Base-by-base conservation (phyloP, 2,888 invertebrate genomes). In the Koerneria pararmatus region DNA sequence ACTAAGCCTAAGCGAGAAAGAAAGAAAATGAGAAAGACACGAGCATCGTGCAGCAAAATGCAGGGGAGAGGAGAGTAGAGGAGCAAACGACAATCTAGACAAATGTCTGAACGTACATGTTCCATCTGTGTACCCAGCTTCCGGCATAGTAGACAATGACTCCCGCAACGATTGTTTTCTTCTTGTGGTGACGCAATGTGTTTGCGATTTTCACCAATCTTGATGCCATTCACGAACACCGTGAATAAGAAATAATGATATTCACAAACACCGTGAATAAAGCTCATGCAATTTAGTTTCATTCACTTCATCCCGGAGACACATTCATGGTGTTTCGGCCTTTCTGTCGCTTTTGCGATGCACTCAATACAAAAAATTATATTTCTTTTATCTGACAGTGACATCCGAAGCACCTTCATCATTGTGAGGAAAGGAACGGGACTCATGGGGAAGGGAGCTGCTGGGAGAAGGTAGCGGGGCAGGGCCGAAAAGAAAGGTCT, bases 131-230 rank as follows among this genome's bases (percentile, higher is more conserved):
- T 5, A 68, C 73, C 69, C 70, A 72, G 56, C 69, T 69, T 49
- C 65, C 72, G 24, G 71, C 76, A 37, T 71, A 63, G 69, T 75
- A 75, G 8, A 74, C 65, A 31, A 75, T 59, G 54, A 72, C 71
- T 31, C 69, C 70, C 56, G 71, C 75, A 53, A 75, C 71, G 29
- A 71, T 69, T 22, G 75, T 72, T 69, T 77, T 77, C 71, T 77
- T 77, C 54, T 77, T 77, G 66, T 77, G 77, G 35, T 74, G 72
- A 71, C 76, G 76, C 8, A 77, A 31, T 3, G 69, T 71, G 49
- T 67, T 72, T 3, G 68, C 69, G 2, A 74, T 34, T 27, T 71
- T 66, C 6, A 68, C 22, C 27, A 74, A 59, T 54, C 65, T 68
- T 11, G 60, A 65, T 2, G 68, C 68, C 15, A 75, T 53, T 61